A percentile compares a stretch with the other conserved stretches of the same genome.
Conservation (phyloP, 2,888 invertebrate genomes). For the Elysia crispata region DNA sequence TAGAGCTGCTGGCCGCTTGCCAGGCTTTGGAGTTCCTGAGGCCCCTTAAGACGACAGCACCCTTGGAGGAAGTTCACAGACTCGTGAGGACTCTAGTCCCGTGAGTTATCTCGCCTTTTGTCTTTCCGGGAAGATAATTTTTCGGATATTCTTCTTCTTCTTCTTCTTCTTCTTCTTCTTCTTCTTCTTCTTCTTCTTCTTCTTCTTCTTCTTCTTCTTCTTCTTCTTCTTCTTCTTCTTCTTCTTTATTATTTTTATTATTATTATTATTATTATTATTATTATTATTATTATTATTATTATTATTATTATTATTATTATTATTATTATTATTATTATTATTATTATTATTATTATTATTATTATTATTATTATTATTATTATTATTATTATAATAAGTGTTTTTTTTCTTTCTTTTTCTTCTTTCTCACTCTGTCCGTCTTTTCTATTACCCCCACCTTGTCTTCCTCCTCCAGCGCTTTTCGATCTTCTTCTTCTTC, state of each 20-base stretch:
- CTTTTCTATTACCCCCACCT: too few relatives aligned
- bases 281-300: too few relatives aligned
- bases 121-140: too few relatives aligned
- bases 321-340: too few relatives aligned
- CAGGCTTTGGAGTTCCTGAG: constrained; percentile 84
- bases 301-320: too few relatives aligned
- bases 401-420: not conserved
- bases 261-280: too few relatives aligned
- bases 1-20: constrained; percentile 83
- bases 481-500: constrained; percentile 19
- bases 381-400: not conserved
- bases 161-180: constrained; percentile 12
- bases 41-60: constrained; percentile 82
- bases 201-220: constrained; percentile 14
- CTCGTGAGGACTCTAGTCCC: constrained; percentile 79
- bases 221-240: constrained; percentile 19
- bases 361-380: not conserved
- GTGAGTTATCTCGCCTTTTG: constrained; percentile 57
- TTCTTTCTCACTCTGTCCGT: not conserved
- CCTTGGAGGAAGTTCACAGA: constrained; percentile 83
- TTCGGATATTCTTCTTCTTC: not conserved
- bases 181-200: constrained; percentile 12
- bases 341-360: not conserved
- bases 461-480: not conserved
- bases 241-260: not conserved